Conservation (phyloP, 2,888 invertebrate genomes). For the Teinopalpus imperialis region DNA sequence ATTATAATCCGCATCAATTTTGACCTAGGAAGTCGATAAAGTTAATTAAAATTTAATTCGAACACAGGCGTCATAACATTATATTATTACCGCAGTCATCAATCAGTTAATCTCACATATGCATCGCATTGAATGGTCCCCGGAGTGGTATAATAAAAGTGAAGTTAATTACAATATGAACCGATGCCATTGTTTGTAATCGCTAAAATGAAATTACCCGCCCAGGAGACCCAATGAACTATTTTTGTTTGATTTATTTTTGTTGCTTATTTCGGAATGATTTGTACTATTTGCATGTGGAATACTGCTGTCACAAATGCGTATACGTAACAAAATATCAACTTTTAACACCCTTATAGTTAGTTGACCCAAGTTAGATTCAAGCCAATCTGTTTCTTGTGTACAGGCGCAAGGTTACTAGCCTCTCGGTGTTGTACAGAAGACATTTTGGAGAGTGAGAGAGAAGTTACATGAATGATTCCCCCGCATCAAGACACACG, state of each 20-base stretch:
- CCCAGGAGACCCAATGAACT: not conserved
- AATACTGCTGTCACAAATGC: too few relatives aligned
- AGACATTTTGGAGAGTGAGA: too few relatives aligned
- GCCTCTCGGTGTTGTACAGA: too few relatives aligned
- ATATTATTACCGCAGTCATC: conserved; percentile 23
- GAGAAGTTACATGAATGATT: too few relatives aligned
- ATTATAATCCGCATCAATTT: too few relatives aligned
- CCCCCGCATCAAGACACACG: too few relatives aligned
- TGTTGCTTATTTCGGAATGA: too few relatives aligned
- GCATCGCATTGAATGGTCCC: conserved; percentile 11
- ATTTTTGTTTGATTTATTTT: not conserved
- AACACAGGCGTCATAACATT: conserved; percentile 1
- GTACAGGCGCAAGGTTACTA: too few relatives aligned
- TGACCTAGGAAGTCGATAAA: conserved; percentile 4
- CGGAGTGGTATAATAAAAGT: conserved; percentile 27
- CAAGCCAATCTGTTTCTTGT: too few relatives aligned
- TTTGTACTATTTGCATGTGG: not conserved
- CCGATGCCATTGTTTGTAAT: conserved; percentile 25
- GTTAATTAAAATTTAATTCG: conserved; percentile 9
- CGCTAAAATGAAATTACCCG: conserved; percentile 9
- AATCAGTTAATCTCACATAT: conserved; percentile 25
- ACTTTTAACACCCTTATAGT: too few relatives aligned
- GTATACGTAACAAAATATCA: too few relatives aligned
- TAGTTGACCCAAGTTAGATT: too few relatives aligned
- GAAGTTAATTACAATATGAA: conserved; percentile 30